phyloP scores from a whole-genome alignment of 2,888 invertebrate species.

The Lasius platythorax region DNA sequence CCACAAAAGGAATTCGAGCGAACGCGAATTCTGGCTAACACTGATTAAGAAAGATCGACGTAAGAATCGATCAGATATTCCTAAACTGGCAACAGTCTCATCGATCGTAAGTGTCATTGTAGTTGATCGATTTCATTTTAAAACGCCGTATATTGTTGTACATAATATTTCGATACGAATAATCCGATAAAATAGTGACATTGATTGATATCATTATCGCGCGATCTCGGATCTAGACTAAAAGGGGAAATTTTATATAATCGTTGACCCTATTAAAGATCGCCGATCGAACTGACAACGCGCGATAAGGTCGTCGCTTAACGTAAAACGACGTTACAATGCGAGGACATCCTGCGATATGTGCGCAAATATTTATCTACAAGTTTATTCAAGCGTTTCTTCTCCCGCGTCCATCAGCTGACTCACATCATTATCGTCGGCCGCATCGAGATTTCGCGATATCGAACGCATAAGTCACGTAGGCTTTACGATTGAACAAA shows the following conservation, averaged over 20 bases:
- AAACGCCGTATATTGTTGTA: background rate
- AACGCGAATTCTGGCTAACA: constrained; percentile 5
- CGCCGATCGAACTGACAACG: constrained; percentile 1
- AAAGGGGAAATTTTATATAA: background rate
- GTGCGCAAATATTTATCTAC: constrained; percentile 43
- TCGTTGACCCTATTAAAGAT: constrained; percentile 6
- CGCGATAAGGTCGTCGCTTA: constrained; percentile 25
- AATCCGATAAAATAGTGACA: background rate
- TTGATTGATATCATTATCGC: constrained; percentile 3
- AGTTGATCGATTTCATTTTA: background rate
- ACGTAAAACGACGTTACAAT: constrained; percentile 27
- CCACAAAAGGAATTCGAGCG: background rate
- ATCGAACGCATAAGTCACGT: constrained; percentile 20
- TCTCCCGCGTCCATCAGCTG: constrained; percentile 28
- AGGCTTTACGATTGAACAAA: constrained; percentile 30
- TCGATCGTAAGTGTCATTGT: background rate
- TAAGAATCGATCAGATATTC: background rate
- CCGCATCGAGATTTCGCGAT: constrained; percentile 37
- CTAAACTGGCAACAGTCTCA: background rate
- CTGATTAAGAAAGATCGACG: background rate
- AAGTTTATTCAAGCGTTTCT: constrained; percentile 46
- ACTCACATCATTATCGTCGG: constrained; percentile 36
- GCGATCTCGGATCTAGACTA: background rate
- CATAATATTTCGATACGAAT: background rate
- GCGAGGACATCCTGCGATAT: constrained; percentile 4